phyloP scores from a whole-genome alignment of 1,140 invertebrate genomes.

The Heliconius hermathena region DNA sequence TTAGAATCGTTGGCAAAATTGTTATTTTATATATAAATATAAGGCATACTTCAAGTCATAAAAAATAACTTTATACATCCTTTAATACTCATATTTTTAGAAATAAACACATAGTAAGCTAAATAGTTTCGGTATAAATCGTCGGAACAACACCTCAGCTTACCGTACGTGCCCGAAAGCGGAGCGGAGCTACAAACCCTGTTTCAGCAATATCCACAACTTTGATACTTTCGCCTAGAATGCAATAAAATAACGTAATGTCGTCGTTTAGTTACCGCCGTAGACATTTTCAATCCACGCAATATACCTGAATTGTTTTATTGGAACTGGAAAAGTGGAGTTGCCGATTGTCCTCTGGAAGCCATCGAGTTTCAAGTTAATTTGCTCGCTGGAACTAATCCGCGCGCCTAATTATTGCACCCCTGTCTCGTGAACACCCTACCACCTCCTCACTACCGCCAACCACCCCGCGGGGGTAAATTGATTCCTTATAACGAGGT shows the following conservation, averaged over 20 bases:
- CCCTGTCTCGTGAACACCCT: conserved; percentile 10
- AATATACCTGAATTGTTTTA: conserved; percentile 37
- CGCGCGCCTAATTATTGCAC: conserved; percentile 67
- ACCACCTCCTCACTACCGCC: conserved; percentile 8
- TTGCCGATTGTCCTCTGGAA: conserved; percentile 50
- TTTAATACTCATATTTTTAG: neutral
- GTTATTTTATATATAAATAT: neutral
- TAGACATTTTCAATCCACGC: neutral
- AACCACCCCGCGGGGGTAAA: conserved; percentile 38
- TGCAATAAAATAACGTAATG: conserved; percentile 36
- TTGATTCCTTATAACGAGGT: conserved; percentile 57
- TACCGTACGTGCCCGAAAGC: neutral
- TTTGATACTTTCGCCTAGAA: conserved; percentile 15
- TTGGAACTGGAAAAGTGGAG: conserved; percentile 27
- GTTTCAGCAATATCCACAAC: neutral
- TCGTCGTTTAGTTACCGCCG: neutral
- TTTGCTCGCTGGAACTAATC: conserved; percentile 69
- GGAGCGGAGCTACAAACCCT: neutral
- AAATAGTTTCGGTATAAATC: conserved; percentile 3
- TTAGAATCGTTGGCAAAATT: no score
- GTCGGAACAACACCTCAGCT: neutral
- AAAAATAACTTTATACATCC: neutral
- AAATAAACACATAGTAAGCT: neutral
- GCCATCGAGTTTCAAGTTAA: conserved; percentile 66
- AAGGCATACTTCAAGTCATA: neutral